Conservation (phyloP, 2,888 invertebrate species). For the Tiliacea aurago region DNA sequence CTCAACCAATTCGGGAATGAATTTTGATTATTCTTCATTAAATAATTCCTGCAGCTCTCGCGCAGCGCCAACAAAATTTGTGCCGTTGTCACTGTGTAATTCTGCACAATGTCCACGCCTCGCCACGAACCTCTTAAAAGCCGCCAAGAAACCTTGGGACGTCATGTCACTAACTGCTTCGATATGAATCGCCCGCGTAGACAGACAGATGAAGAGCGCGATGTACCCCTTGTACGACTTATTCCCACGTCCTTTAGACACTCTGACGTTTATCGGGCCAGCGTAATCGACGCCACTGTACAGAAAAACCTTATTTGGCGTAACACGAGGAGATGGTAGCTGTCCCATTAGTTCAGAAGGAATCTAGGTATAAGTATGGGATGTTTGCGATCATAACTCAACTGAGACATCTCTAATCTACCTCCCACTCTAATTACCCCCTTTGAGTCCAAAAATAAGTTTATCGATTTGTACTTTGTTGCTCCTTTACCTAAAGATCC, state of each 20-base stretch:
- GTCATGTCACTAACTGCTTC: not conserved
- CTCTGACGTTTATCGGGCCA: slow-evolving; percentile 7
- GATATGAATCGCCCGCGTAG: slow-evolving; percentile 2
- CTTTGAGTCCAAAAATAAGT: not conserved
- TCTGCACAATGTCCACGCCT: not conserved
- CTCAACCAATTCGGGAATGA: too few species aligned
- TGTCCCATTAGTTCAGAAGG: not conserved
- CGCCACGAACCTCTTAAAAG: not conserved
- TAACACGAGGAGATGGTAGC: too few species aligned
- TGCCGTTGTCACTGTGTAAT: not conserved
- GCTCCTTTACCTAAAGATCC: not conserved
- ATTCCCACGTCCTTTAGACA: not conserved
- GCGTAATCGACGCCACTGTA: slow-evolving; percentile 6
- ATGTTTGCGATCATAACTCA: not conserved
- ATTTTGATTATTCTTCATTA: too few species aligned
- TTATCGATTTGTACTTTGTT: not conserved
- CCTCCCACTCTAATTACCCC: not conserved
- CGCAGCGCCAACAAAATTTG: too few species aligned
- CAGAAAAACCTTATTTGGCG: too few species aligned
- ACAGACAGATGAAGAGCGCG: not conserved
- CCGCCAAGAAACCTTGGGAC: not conserved
- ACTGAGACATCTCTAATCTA: not conserved
- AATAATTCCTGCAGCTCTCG: too few species aligned
- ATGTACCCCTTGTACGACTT: not conserved
- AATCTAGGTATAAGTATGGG: not conserved